Percentiles rank a stretch among this genome's conserved stretches.
Evolutionary conservation across 2,888 invertebrate genomes (phyloP).

Genomic region (Neoscelio sp.): DNA sequence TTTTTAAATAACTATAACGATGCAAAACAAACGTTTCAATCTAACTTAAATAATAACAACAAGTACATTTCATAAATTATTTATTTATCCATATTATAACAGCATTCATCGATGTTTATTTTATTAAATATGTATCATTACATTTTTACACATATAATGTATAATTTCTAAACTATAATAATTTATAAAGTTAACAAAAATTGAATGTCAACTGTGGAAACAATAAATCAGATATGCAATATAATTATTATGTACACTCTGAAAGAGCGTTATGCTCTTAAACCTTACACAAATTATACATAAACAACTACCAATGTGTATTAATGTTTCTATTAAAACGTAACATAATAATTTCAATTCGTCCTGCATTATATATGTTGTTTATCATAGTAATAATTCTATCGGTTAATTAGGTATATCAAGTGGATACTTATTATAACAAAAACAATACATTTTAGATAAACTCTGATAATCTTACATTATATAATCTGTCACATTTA

Average conservation of each 20-base stretch:
- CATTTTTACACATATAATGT: slow-evolving; percentile 37
- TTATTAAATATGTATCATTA: slow-evolving; percentile 40
- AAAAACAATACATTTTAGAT: background rate
- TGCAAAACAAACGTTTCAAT: too few species aligned
- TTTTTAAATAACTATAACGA: too few species aligned
- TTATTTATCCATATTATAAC: slow-evolving; percentile 32
- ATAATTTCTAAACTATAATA: slow-evolving; percentile 40
- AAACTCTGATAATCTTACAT: slow-evolving; percentile 4
- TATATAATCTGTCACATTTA: slow-evolving; percentile 24
- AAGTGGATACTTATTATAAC: background rate
- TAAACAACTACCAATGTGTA: background rate
- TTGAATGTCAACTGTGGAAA: slow-evolving; percentile 12
- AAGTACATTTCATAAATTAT: slow-evolving; percentile 32
- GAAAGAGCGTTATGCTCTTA: background rate
- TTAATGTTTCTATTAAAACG: slow-evolving; percentile 4
- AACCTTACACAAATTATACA: slow-evolving; percentile 5
- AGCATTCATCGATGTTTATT: slow-evolving; percentile 45
- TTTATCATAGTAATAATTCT: slow-evolving; percentile 1
- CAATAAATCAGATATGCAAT: slow-evolving; percentile 16
- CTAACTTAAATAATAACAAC: too few species aligned
- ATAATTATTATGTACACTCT: slow-evolving; percentile 37
- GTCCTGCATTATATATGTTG: background rate
- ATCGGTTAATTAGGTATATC: background rate
- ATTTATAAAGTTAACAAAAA: slow-evolving; percentile 25
- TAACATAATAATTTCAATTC: slow-evolving; percentile 11